Percentiles rank a stretch among this genome's conserved stretches.
Evolutionary conservation across 2,113 vertebrate genomes (phyloP).

Genomic region (Larimichthys polyactis): DNA sequence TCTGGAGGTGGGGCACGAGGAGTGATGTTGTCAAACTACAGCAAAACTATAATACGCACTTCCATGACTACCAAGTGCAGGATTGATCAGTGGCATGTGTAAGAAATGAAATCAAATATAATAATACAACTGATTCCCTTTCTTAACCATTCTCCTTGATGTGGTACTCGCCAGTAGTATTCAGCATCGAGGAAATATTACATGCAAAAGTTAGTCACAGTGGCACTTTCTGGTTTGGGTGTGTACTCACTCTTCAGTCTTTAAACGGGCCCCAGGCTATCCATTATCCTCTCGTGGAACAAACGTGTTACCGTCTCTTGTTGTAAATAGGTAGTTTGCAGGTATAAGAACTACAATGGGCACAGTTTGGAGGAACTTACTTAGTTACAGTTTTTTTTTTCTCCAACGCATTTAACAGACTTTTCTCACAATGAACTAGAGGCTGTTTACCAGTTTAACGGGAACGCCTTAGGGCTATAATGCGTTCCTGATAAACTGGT

Average conservation of each 20-base stretch:
- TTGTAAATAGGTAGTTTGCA: constrained; percentile 7
- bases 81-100: constrained; percentile 16
- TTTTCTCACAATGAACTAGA: background rate
- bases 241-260: constrained; percentile 24
- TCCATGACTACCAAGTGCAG: constrained; percentile 45
- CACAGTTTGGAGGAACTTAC: background rate
- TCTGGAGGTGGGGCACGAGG: constrained; percentile 78
- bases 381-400: background rate
- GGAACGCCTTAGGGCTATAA: too few species aligned
- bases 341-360: background rate
- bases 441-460: background rate
- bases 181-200: background rate
- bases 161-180: too few species aligned
- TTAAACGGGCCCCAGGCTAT: background rate
- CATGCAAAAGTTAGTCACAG: constrained; percentile 1
- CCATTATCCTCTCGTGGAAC: constrained; percentile 30
- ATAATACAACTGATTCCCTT: background rate
- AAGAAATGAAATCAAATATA: background rate
- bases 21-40: constrained; percentile 67
- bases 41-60: constrained; percentile 66
- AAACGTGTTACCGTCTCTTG: background rate
- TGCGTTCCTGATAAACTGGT: background rate
- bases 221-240: constrained; percentile 28
- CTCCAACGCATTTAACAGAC: background rate
- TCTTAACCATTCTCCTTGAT: background rate